These are phyloP conservation scores for Hippocampus barbouri DNA, from an alignment of 2,113 vertebrate genomes.

Conservation along the genomic window DNA sequence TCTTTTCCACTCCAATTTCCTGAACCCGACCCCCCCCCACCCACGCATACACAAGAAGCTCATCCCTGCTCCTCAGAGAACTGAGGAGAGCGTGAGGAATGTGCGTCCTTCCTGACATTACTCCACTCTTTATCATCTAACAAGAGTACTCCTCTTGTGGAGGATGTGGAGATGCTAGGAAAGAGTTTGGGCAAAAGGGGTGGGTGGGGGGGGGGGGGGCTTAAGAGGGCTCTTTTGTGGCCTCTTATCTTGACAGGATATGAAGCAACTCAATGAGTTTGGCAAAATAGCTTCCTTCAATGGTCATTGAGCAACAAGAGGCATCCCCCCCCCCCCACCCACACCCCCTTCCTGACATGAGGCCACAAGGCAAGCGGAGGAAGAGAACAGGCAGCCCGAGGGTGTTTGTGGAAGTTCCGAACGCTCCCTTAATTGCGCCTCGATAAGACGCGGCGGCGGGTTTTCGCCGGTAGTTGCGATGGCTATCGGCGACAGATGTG, in stretches of 20 bases:
- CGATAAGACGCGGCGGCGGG: conserved; percentile 66
- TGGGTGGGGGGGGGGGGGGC: background rate
- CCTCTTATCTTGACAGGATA: conserved; percentile 77
- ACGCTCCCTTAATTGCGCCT: conserved; percentile 66
- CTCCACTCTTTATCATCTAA: conserved; percentile 70
- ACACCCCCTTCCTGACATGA: conserved; percentile 32
- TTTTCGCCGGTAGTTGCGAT: conserved; percentile 66
- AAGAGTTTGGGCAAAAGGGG: conserved; percentile 51
- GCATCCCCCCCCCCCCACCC: conserved; percentile 27
- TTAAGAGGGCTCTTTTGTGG: conserved; percentile 69
- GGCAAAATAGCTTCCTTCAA: conserved; percentile 77
- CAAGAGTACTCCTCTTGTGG: too few species aligned
- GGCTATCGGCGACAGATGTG: conserved; percentile 69
- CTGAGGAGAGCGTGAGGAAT: conserved; percentile 68
- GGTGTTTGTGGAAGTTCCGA: conserved; percentile 71
- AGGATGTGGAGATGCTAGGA: conserved; percentile 69
- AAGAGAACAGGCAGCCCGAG: conserved; percentile 50
- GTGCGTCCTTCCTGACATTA: conserved; percentile 76
- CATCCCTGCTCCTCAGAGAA: conserved; percentile 54
- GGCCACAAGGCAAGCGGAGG: conserved; percentile 44
- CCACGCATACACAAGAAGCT: conserved; percentile 13
- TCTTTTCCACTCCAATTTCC: conserved; percentile 3
- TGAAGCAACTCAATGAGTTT: conserved; percentile 74
- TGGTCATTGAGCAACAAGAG: conserved; percentile 62
- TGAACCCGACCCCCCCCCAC: background rate